Evolutionary conservation across 1,140 invertebrate species (phyloP).

Genomic region (Lasioglossum albipes): DNA sequence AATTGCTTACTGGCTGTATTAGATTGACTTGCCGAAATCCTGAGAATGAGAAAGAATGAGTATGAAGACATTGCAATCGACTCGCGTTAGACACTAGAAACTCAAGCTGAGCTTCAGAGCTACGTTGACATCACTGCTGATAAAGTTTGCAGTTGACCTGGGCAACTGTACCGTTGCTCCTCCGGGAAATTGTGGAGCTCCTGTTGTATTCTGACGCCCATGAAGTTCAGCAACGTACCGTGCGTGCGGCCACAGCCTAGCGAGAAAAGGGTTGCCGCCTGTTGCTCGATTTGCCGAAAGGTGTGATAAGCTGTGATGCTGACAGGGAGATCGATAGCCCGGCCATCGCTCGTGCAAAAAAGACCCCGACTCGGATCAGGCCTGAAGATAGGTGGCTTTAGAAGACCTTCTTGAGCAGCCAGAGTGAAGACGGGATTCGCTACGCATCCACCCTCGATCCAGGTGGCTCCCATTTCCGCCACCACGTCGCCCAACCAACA

Average conservation of each 20-base stretch:
- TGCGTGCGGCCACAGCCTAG: constrained; percentile 82
- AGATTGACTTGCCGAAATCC: too few relatives aligned
- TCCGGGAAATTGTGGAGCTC: constrained; percentile 85
- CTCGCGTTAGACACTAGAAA: background rate
- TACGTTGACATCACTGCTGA: constrained; percentile 47
- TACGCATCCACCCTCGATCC: constrained; percentile 83
- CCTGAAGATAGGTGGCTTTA: constrained; percentile 80
- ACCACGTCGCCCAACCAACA: constrained; percentile 87
- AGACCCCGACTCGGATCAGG: constrained; percentile 80
- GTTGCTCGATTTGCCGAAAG: constrained; percentile 84
- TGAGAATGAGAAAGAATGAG: too few relatives aligned
- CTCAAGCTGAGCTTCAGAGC: background rate
- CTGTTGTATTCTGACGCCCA: constrained; percentile 84
- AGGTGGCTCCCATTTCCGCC: constrained; percentile 86
- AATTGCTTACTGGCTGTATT: too few relatives aligned
- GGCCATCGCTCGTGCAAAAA: constrained; percentile 85
- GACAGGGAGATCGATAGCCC: constrained; percentile 82
- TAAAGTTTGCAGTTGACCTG: constrained; percentile 51
- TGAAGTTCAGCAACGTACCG: constrained; percentile 83
- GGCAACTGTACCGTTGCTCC: constrained; percentile 80
- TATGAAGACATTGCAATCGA: too few relatives aligned
- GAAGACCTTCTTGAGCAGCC: constrained; percentile 83
- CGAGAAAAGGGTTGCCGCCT: constrained; percentile 82
- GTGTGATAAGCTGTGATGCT: constrained; percentile 83
- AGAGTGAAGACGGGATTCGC: constrained; percentile 85